Percentiles rank a stretch among this genome's conserved stretches.
These are phyloP conservation scores for Drosophila pseudoananassae DNA, from an alignment of 1,140 invertebrate species.

Conservation along the genomic window DNA sequence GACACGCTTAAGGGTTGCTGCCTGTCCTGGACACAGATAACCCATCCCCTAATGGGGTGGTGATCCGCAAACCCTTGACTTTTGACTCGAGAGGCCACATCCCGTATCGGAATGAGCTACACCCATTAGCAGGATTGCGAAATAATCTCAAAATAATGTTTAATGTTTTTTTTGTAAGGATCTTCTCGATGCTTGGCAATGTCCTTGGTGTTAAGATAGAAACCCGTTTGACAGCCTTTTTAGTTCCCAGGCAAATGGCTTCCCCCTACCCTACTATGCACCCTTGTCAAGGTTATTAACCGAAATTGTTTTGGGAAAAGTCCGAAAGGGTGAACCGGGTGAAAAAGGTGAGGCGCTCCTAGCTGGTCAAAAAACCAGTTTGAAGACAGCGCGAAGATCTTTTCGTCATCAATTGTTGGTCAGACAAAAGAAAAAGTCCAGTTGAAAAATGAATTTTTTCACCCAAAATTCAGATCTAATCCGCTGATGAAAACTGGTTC, in stretches of 20 bases:
- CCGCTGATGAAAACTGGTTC: slow-evolving; percentile 55
- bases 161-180: neutral
- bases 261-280: slow-evolving; percentile 25
- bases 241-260: slow-evolving; percentile 63
- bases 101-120: slow-evolving; percentile 48
- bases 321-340: slow-evolving; percentile 59
- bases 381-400: slow-evolving; percentile 73
- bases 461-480: slow-evolving; percentile 21
- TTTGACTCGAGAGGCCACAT: slow-evolving; percentile 33
- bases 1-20: slow-evolving; percentile 62
- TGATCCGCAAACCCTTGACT: slow-evolving; percentile 74
- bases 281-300: slow-evolving; percentile 67
- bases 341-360: slow-evolving; percentile 72
- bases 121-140: slow-evolving; percentile 36
- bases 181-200: neutral
- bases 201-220: slow-evolving; percentile 8
- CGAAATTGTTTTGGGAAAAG: slow-evolving; percentile 62
- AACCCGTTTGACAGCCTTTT: slow-evolving; percentile 69
- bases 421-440: slow-evolving; percentile 64
- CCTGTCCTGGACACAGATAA: slow-evolving; percentile 57
- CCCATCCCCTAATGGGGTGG: slow-evolving; percentile 32
- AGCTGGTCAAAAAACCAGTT: slow-evolving; percentile 60
- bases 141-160: neutral
- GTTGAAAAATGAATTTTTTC: slow-evolving; percentile 58
- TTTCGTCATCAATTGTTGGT: slow-evolving; percentile 70